Evolutionary conservation across 2,797 vertebrate species (phyloP).

Genomic region (Odontamblyopus rebecca): DNA sequence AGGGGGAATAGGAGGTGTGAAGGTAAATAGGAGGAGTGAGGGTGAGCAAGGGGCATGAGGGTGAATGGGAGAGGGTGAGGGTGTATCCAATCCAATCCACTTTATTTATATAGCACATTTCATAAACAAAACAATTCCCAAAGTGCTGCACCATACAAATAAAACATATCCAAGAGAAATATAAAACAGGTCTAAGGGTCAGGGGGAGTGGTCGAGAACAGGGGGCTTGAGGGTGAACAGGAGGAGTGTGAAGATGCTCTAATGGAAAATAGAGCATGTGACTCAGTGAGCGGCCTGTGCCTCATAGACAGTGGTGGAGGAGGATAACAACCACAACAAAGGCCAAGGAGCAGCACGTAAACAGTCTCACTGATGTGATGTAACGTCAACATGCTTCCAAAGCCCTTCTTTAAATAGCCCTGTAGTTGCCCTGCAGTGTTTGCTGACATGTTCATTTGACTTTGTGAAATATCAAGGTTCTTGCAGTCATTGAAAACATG

Average conservation of each 20-base stretch:
- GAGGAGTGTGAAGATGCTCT: conserved; percentile 23
- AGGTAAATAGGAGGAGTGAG: no score
- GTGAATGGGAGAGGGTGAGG: neutral
- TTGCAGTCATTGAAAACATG: conserved; percentile 74
- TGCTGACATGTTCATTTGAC: conserved; percentile 77
- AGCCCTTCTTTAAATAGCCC: conserved; percentile 73
- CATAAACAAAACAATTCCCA: no score
- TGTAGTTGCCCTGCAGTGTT: conserved; percentile 56
- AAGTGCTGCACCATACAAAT: no score
- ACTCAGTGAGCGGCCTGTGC: conserved; percentile 10
- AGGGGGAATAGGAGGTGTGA: no score
- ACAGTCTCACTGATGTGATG: conserved; percentile 53
- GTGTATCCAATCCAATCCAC: no score
- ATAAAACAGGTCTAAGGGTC: no score
- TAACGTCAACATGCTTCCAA: conserved; percentile 54
- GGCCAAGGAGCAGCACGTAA: conserved; percentile 44
- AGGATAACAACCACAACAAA: conserved; percentile 55
- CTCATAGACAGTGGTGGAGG: conserved; percentile 34
- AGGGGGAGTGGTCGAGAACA: no score
- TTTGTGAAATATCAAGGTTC: conserved; percentile 82
- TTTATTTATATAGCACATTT: no score
- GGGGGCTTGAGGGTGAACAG: neutral
- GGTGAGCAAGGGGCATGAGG: conserved; percentile 4
- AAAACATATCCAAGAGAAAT: no score
- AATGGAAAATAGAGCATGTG: conserved; percentile 38